Evolutionary conservation across 2,888 invertebrate species (phyloP), one percentile per base, ranked within the genome.

Genomic region (Drosophila nr. fundita): DNA sequence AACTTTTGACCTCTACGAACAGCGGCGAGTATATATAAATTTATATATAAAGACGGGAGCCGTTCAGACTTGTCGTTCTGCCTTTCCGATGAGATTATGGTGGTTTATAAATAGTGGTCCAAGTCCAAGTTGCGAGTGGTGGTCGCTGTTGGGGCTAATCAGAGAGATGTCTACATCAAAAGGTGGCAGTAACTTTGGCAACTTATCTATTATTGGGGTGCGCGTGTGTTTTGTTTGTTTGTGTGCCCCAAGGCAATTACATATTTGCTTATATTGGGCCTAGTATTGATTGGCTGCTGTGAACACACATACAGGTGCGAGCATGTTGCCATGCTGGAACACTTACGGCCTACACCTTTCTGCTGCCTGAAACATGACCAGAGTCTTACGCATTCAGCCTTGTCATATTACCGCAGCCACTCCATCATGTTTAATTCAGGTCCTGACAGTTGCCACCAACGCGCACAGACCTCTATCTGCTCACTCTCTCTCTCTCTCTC

Each of bases 381-480:
- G 15, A 34, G 30, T 40, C 49, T 50, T n/a, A n/a, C 24, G 57
- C 58, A 49, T 30, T 66, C 64, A 57, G 72, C 68, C 60, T 70
- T 85, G 85, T 87, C 87, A 87, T 79, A 87, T 85, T 82, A 82
- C 83, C 79, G 45, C 87, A 85, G 76, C 83, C 54, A 85, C 85
- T 85, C 83, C 79, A 87, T 87, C 85, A 87, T 85, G 67, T 74
- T 87, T 84, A 87, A 68, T 78, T 68, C 71, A 78, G 62, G 64
- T 21, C 15, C 21, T 68, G 74, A 45, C 68, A 70, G 78, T 48
- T 65, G 68, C 58, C 68, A 59, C 59, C 13, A 70, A 48, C 29
- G 24, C 50, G 40, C 48, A 29, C 15, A 34, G 0, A 18, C 40
- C 53, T n/a, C 3, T 21, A 13, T 15, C 6, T 15, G 30, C n/a